These are phyloP conservation scores for Oncorhynchus mykiss DNA, from an alignment of 2,113 vertebrate genomes.

Conservation along the genomic window DNA sequence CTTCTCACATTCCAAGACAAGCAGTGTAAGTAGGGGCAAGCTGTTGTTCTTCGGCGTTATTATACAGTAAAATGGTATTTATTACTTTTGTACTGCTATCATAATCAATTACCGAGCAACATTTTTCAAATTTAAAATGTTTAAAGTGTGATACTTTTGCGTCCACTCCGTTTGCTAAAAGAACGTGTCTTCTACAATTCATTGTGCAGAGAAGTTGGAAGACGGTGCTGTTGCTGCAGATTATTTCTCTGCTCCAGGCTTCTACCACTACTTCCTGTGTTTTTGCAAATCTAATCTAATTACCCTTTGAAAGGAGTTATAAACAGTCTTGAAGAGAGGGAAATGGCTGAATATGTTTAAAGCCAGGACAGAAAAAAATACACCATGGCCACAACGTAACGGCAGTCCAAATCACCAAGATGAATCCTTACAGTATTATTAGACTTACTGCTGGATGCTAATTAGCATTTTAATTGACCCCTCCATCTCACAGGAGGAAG, in stretches of 20 bases:
- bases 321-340: constrained; percentile 34
- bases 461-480: constrained; percentile 33
- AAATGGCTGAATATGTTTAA: constrained; percentile 32
- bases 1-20: constrained; percentile 78
- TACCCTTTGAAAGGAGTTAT: constrained; percentile 38
- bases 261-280: constrained; percentile 42
- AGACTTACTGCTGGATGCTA: constrained; percentile 7
- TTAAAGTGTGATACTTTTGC: neutral
- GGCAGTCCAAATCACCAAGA: constrained; percentile 3
- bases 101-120: constrained; percentile 15
- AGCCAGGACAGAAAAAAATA: constrained; percentile 9
- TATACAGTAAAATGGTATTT: neutral
- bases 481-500: constrained; percentile 74
- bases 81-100: neutral
- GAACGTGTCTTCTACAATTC: neutral
- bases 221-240: neutral
- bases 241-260: constrained; percentile 30
- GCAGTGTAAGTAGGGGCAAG: constrained; percentile 74
- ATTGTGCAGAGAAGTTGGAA: neutral
- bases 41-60: neutral
- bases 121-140: constrained; percentile 47
- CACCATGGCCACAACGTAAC: neutral
- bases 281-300: constrained; percentile 31
- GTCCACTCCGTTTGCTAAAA: neutral
- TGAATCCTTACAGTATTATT: constrained; percentile 21